A percentile compares a stretch with the other conserved stretches of the same genome.
These are phyloP conservation scores for Suncus etruscus DNA, from an alignment of 2,113 vertebrate species.

Conservation along the genomic window DNA sequence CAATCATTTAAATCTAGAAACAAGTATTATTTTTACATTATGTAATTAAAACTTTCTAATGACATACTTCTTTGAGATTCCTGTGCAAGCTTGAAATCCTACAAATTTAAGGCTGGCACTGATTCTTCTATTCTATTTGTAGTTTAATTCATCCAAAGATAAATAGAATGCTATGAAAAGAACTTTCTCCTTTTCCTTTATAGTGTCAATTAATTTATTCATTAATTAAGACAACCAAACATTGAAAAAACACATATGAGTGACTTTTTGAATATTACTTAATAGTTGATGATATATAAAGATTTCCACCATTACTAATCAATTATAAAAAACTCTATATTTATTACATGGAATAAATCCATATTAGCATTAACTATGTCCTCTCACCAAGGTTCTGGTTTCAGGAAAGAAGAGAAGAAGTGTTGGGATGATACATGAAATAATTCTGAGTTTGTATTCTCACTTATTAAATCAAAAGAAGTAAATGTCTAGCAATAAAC, in stretches of 20 bases:
- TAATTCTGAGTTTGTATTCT: not conserved
- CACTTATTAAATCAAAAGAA: not conserved
- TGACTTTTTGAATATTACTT: not conserved
- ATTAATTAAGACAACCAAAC: not conserved
- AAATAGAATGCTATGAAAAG: not conserved
- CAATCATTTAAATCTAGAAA: not conserved
- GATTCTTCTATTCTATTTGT: not conserved
- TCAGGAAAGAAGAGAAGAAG: not conserved
- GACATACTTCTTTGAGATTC: not conserved
- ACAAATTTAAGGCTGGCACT: not conserved
- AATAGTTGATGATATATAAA: not conserved
- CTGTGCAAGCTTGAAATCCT: not conserved
- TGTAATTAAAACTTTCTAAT: not conserved
- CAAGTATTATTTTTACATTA: not conserved
- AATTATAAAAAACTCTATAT: not conserved
- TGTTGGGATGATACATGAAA: not conserved
- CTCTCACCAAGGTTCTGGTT: not conserved
- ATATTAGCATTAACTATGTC: not conserved
- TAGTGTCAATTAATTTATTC: not conserved
- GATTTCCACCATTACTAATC: fast-evolving
- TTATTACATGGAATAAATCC: not conserved
- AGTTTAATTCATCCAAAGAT: not conserved
- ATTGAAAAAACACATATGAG: not conserved
- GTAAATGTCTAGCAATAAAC: not conserved
- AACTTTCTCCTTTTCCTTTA: not conserved